A percentile compares a stretch with the other conserved stretches of the same genome.
Conservation (phyloP, 64 coral and sea anemone species). For the Porites lutea region DNA sequence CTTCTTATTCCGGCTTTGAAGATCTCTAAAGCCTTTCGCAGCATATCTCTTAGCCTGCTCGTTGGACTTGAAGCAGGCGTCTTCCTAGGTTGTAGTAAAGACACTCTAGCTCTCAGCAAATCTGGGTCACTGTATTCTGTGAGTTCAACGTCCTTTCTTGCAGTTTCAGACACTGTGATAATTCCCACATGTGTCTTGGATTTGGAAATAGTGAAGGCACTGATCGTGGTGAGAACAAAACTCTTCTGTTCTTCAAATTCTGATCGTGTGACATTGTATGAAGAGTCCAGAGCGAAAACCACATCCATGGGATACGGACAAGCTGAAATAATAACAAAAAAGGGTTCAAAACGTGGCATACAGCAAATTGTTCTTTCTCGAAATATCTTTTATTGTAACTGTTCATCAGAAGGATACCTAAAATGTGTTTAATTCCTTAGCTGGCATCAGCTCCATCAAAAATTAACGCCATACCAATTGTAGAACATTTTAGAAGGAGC, state of each 20-base stretch:
- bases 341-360: neutral
- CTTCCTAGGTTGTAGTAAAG: neutral
- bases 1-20: constrained; percentile 11
- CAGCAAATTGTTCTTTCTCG: neutral
- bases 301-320: constrained; percentile 83
- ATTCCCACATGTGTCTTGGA: constrained; percentile 54
- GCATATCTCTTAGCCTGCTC: constrained; percentile 4
- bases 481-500: too few relatives aligned
- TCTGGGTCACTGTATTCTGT: neutral
- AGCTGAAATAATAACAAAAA: constrained; percentile 28
- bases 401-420: too few relatives aligned
- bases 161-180: constrained; percentile 32
- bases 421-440: too few relatives aligned
- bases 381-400: neutral
- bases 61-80: neutral
- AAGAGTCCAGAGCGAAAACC: constrained; percentile 74
- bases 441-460: too few relatives aligned
- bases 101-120: constrained; percentile 1
- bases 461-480: too few relatives aligned
- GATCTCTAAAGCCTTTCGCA: neutral
- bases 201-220: constrained; percentile 71
- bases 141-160: constrained; percentile 34
- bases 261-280: neutral
- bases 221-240: constrained; percentile 51
- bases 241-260: constrained; percentile 61